Percentiles rank a stretch among this genome's conserved stretches.
These are phyloP conservation scores for Chascanopsetta lugubris DNA, from an alignment of 2,113 vertebrate genomes.

Conservation along the genomic window DNA sequence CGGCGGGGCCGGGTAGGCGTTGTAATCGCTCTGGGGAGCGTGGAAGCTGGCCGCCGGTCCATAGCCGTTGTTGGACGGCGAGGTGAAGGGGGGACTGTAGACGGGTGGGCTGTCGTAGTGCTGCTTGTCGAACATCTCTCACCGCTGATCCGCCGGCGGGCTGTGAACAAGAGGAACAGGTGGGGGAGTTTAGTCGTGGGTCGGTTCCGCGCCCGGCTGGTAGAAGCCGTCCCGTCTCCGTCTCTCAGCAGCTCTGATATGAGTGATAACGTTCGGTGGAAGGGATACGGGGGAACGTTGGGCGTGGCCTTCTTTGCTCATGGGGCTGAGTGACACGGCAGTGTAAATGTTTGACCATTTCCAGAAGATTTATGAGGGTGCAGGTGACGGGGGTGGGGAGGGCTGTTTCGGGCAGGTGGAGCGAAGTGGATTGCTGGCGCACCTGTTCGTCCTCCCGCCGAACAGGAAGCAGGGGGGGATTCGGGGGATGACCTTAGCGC, in stretches of 20 bases:
- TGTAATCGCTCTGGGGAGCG: conserved; percentile 74
- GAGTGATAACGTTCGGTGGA: conserved; percentile 22
- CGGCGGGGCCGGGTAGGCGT: conserved; percentile 79
- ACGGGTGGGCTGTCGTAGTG: conserved; percentile 80
- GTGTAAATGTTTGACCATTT: conserved; percentile 71
- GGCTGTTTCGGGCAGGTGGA: conserved; percentile 6
- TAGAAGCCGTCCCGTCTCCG: no score
- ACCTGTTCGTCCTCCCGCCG: no score
- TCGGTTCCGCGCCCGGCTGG: no score
- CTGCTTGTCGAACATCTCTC: conserved; percentile 83
- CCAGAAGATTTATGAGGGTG: conserved; percentile 27
- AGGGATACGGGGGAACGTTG: conserved; percentile 48
- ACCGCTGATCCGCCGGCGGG: conserved; percentile 1
- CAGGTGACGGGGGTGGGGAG: conserved; percentile 11
- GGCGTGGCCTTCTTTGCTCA: conserved; percentile 55
- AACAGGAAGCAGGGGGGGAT: conserved; percentile 13
- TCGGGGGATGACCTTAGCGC: conserved; percentile 38
- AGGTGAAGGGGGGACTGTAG: conserved; percentile 80
- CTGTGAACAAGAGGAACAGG: no score
- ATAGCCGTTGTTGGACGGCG: conserved; percentile 77
- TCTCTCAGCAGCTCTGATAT: conserved; percentile 42
- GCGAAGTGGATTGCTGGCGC: neutral
- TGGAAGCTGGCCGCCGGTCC: conserved; percentile 75
- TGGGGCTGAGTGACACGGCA: conserved; percentile 2
- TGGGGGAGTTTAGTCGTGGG: no score